Percentiles rank a stretch among this genome's conserved stretches.
Evolutionary conservation across 1,140 invertebrate species (phyloP).

Genomic region (Ips typographus): DNA sequence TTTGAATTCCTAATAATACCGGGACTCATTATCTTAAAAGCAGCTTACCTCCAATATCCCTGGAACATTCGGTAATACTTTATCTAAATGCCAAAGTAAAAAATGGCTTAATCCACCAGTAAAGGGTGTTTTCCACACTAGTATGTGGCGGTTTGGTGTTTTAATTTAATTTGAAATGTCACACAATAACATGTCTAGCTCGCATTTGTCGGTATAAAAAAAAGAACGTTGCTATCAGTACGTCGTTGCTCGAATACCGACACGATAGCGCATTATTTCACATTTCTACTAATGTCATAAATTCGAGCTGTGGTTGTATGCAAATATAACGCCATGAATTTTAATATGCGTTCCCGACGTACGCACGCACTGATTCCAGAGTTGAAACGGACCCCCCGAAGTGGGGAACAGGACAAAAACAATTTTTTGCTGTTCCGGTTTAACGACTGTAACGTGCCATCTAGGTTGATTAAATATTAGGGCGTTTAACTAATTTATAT

Average conservation of each 20-base stretch:
- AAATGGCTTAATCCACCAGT: too few species aligned
- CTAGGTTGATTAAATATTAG: not conserved
- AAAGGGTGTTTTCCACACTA: too few species aligned
- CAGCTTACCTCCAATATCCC: too few species aligned
- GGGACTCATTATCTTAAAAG: too few species aligned
- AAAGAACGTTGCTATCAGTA: constrained; percentile 25
- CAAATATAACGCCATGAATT: constrained; percentile 32
- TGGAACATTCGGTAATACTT: too few species aligned
- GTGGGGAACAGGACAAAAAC: constrained; percentile 13
- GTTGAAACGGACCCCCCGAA: constrained; percentile 7
- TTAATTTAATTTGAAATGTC: constrained; percentile 12
- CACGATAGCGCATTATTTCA: constrained; percentile 32
- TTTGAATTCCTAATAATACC: too few species aligned
- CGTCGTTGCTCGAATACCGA: constrained; percentile 32
- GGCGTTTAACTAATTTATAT: too few species aligned
- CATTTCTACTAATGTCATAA: constrained; percentile 33
- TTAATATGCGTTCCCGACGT: constrained; percentile 32
- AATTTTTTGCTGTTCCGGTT: constrained; percentile 13
- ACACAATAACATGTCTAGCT: constrained; percentile 18
- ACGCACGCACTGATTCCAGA: constrained; percentile 30
- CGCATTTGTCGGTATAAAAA: constrained; percentile 24
- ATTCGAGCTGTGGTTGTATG: constrained; percentile 33
- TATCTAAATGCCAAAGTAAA: too few species aligned
- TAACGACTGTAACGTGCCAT: not conserved
- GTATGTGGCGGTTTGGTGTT: not conserved